Evolutionary conservation across 2,888 invertebrate genomes (phyloP).

Genomic region (Dione vanillae): DNA sequence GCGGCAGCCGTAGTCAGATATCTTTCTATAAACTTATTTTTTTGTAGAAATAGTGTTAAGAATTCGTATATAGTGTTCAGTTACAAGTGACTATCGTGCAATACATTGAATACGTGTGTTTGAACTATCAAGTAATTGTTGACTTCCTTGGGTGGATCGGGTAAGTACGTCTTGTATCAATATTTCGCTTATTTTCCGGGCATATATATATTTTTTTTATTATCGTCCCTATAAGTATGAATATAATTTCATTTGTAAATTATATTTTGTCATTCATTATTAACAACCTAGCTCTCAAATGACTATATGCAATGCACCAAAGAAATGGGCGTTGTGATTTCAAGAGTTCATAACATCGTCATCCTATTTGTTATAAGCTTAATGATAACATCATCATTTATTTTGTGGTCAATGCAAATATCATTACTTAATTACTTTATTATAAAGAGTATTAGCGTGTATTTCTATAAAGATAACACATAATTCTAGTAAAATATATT

Average conservation of each 20-base stretch:
- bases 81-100: conserved; percentile 55
- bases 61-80: conserved; percentile 59
- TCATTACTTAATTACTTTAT: neutral
- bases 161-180: conserved; percentile 72
- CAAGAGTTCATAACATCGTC: conserved; percentile 62
- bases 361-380: conserved; percentile 36
- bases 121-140: conserved; percentile 62
- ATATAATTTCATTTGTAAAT: neutral
- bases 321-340: conserved; percentile 75
- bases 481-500: neutral
- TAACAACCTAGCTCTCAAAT: conserved; percentile 3
- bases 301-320: conserved; percentile 34
- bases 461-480: neutral
- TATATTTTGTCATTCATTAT: conserved; percentile 14
- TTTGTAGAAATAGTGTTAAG: conserved; percentile 56
- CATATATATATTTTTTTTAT: conserved; percentile 50
- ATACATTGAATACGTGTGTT: conserved; percentile 57
- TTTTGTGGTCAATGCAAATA: conserved; percentile 43
- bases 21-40: conserved; percentile 60
- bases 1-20: conserved; percentile 72
- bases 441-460: neutral
- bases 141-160: conserved; percentile 76
- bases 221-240: neutral
- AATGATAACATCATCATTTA: conserved; percentile 24
- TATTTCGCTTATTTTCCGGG: conserved; percentile 59